Evolutionary conservation across 2,888 invertebrate genomes (phyloP).

Genomic region (Cloeon dipterum): DNA sequence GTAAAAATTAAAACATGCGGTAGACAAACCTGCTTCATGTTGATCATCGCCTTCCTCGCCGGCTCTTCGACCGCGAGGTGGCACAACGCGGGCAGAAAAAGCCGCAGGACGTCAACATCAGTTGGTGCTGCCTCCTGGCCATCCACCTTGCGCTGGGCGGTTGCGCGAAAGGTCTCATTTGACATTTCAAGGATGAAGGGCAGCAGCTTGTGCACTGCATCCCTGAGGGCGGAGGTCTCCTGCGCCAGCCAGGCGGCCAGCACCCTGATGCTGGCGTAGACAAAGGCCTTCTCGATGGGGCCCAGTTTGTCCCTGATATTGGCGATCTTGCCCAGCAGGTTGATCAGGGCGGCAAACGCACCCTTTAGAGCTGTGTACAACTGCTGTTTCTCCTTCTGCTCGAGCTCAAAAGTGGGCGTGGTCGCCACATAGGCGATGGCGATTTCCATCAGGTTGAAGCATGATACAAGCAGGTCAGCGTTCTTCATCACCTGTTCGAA

Average conservation of each 20-base stretch:
- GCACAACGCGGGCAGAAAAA: constrained; percentile 72
- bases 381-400: constrained; percentile 76
- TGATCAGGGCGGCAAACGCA: constrained; percentile 61
- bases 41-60: constrained; percentile 53
- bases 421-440: constrained; percentile 57
- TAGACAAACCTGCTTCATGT: too few relatives aligned
- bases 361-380: constrained; percentile 76
- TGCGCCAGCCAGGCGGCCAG: constrained; percentile 77
- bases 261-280: constrained; percentile 66
- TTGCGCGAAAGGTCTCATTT: constrained; percentile 61
- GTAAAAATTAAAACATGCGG: too few relatives aligned
- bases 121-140: constrained; percentile 20
- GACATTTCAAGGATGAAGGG: constrained; percentile 60
- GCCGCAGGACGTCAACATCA: constrained; percentile 46
- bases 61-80: constrained; percentile 81
- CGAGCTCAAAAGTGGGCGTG: constrained; percentile 54
- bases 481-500: constrained; percentile 55
- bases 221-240: constrained; percentile 70
- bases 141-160: constrained; percentile 34
- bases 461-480: constrained; percentile 55
- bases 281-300: constrained; percentile 42
- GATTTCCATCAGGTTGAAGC: constrained; percentile 58
- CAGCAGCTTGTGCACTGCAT: constrained; percentile 54
- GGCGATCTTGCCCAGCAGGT: constrained; percentile 45
- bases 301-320: constrained; percentile 25